Conservation (phyloP, 35 echinoderm and acorn worm genomes). For the Hemicentrotus pulcherrimus region DNA sequence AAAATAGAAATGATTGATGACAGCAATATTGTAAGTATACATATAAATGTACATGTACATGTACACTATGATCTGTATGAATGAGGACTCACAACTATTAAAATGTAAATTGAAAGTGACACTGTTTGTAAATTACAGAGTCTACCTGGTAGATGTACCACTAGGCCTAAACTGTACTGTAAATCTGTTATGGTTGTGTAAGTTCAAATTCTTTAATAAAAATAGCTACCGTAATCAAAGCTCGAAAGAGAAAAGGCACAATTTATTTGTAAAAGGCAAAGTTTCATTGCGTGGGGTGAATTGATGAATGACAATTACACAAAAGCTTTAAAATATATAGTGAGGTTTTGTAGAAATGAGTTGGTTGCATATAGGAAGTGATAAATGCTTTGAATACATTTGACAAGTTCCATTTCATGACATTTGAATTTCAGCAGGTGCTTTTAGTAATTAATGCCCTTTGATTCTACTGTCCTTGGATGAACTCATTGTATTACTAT, state of each 20-base stretch:
- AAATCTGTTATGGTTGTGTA: neutral
- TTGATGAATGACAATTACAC: neutral
- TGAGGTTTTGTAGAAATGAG: neutral
- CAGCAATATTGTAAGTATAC: no score
- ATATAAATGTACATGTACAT: no score
- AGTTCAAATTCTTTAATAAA: neutral
- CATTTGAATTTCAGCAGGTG: neutral
- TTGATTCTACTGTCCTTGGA: neutral
- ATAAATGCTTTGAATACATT: neutral
- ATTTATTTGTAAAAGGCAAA: neutral
- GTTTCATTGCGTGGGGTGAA: neutral
- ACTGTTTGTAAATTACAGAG: no score
- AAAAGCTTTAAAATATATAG: neutral
- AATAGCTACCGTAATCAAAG: no score
- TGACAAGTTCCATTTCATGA: neutral
- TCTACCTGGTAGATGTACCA: no score
- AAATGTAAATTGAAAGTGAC: no score
- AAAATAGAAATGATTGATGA: neutral
- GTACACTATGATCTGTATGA: no score
- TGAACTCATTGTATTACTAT: neutral
- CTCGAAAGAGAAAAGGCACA: no score
- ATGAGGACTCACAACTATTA: no score
- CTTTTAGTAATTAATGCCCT: neutral
- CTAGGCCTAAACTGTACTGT: no score
- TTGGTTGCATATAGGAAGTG: neutral